These are phyloP conservation scores for Beroe forskalii DNA, from an alignment of 37 sponge, comb jelly and placozoan genomes.

Conservation along the genomic window DNA sequence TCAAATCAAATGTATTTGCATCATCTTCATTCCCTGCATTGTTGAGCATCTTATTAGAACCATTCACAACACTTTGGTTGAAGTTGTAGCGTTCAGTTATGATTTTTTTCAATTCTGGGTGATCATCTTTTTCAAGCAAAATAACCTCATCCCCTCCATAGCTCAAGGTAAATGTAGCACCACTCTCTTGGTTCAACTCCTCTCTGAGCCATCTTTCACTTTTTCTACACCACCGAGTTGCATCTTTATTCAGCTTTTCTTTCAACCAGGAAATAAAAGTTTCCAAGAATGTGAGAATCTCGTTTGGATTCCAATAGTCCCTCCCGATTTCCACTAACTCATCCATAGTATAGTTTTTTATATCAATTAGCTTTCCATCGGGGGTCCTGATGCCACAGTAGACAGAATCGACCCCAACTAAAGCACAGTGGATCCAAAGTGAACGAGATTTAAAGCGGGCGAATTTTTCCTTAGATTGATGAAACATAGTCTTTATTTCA, in stretches of 20 bases:
- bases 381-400: background rate
- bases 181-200: background rate
- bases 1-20: too few relatives aligned
- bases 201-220: background rate
- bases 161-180: background rate
- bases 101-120: background rate
- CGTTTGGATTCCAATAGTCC: background rate
- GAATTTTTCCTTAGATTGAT: background rate
- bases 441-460: background rate
- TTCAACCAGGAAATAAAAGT: background rate
- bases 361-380: background rate
- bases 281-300: background rate
- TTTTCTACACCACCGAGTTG: background rate
- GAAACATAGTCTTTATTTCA: constrained; percentile 11
- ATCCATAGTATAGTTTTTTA: background rate
- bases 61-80: background rate
- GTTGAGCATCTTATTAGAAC: too few relatives aligned
- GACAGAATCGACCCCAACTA: background rate
- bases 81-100: background rate
- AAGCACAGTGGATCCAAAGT: background rate
- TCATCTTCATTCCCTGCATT: too few relatives aligned
- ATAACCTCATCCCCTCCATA: background rate
- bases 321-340: background rate
- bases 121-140: background rate
- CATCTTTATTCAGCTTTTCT: background rate